Conservation (phyloP, 2,888 invertebrate genomes). For the Pristionchus japonicus region DNA sequence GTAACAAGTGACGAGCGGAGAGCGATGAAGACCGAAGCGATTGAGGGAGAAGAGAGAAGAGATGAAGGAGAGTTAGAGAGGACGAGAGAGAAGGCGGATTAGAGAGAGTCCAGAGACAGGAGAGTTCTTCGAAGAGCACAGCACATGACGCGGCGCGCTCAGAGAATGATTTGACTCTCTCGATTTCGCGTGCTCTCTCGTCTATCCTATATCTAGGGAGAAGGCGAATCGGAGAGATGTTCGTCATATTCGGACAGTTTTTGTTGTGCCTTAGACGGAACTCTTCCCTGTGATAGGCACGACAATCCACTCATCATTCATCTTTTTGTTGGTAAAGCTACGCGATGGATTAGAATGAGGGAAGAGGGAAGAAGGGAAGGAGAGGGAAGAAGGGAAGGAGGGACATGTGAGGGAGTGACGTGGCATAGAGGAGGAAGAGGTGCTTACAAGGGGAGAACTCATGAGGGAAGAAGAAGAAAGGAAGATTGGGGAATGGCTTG, state of each 20-base stretch:
- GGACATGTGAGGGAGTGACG: slow-evolving; percentile 20
- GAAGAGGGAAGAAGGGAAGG: not conserved
- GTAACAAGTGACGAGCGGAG: slow-evolving; percentile 29
- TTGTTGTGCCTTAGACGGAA: not conserved
- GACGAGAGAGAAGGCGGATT: not conserved
- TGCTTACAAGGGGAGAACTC: slow-evolving; percentile 1
- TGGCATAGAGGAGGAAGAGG: not conserved
- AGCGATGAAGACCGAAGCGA: slow-evolving; percentile 22
- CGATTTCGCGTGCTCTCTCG: not conserved
- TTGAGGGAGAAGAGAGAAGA: not conserved
- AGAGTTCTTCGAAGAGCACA: slow-evolving; percentile 18
- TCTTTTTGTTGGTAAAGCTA: not conserved
- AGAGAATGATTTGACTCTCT: not conserved
- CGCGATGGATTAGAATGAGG: not conserved
- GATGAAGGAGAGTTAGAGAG: not conserved
- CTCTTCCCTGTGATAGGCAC: not conserved
- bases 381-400: not conserved
- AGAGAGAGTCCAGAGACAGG: not conserved
- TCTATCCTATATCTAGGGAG: not conserved
- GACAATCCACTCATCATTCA: slow-evolving; percentile 37
- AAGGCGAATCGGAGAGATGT: not conserved
- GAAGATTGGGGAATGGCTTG: not conserved
- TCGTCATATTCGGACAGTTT: not conserved
- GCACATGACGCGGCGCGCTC: not conserved
- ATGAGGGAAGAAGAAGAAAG: not conserved